These are phyloP conservation scores for Gnathonemus echidnorhynchus DNA, from an alignment of 2,113 vertebrate genomes.

Conservation along the genomic window DNA sequence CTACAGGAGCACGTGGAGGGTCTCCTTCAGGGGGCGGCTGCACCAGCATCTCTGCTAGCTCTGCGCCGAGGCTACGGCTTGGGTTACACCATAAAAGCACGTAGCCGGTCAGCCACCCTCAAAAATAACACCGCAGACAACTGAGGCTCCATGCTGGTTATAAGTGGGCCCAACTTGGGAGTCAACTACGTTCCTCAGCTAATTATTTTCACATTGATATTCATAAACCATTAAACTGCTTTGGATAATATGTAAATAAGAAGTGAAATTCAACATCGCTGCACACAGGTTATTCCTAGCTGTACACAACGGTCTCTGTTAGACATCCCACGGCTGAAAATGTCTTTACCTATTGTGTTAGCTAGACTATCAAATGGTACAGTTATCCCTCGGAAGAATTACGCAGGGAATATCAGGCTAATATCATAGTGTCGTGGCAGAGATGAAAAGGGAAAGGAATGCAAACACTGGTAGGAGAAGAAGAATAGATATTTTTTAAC, in stretches of 20 bases:
- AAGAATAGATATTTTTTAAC: background rate
- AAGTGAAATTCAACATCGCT: background rate
- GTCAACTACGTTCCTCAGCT: background rate
- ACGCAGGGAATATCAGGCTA: background rate
- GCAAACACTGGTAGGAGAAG: background rate
- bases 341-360: background rate
- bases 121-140: conserved; percentile 31
- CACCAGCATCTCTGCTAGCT: background rate
- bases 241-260: background rate
- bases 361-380: background rate
- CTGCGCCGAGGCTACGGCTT: conserved; percentile 25
- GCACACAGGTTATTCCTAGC: background rate
- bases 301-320: background rate
- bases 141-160: background rate
- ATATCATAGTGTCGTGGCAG: background rate
- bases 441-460: background rate
- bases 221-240: background rate
- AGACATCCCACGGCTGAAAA: background rate
- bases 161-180: background rate
- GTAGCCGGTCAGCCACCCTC: conserved; percentile 43
- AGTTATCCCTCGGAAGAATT: background rate
- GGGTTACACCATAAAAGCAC: conserved; percentile 37
- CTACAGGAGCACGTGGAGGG: background rate
- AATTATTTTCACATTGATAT: background rate
- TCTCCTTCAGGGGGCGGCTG: conserved; percentile 3